phyloP scores from a whole-genome alignment of 2,113 vertebrate genomes.

The Chaetops frenatus region DNA sequence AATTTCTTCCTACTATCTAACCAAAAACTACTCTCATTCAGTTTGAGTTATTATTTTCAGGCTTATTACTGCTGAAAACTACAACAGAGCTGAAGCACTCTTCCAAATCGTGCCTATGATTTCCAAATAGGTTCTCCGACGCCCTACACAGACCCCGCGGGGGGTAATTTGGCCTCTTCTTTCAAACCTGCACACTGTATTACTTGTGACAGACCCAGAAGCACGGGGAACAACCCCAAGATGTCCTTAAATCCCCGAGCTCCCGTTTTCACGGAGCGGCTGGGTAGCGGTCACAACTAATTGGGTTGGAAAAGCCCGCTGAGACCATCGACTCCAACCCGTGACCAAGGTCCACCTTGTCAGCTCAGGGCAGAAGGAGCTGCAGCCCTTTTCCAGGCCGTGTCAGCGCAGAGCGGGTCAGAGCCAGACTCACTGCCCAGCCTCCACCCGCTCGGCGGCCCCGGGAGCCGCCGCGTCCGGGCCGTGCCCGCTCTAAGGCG shows the following conservation, averaged over 20 bases:
- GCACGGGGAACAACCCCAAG: accelerated
- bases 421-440: background rate
- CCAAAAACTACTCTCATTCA: background rate
- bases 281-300: accelerated
- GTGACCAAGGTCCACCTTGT: no score
- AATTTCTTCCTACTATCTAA: background rate
- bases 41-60: background rate
- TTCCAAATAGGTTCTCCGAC: background rate
- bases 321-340: no score
- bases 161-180: accelerated
- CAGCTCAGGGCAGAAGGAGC: background rate
- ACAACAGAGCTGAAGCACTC: background rate
- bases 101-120: accelerated
- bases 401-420: background rate
- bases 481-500: background rate
- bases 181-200: accelerated
- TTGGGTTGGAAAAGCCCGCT: background rate
- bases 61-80: background rate
- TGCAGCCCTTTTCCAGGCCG: background rate
- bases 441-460: background rate
- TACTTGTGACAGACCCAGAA: no score
- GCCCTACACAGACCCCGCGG: accelerated
- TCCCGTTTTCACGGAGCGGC: accelerated
- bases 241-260: accelerated
- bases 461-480: background rate